Base-by-base conservation (phyloP, 2,113 vertebrate genomes). In the Thunnus maccoyii region DNA sequence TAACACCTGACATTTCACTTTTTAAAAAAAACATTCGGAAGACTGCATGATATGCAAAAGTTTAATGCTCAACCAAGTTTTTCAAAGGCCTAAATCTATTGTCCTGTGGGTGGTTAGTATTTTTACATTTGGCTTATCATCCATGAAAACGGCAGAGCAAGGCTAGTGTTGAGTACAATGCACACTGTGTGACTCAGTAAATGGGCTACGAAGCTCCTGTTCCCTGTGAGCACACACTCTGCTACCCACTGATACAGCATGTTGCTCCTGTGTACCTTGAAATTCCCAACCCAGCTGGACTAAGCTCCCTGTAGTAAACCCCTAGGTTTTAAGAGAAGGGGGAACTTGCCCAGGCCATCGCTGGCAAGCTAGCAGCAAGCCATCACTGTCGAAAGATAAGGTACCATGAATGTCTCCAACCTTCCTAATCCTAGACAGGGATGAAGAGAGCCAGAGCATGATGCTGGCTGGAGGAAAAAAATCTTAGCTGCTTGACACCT, bases 341-440 rank as follows among this genome's bases (percentile, higher is more conserved):
- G 70, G 56, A 12, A 72, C 76, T 79, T 47, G 61, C 73, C 77
- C 57, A 14, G 70, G 60, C 71, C 88, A 88, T 78, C 66, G 76
- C 69, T 78, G 72, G 71, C 62, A 80, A 76, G 77, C 86, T 67
- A 85, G 80, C 86, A 79, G 73, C 83, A 89, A 88, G 82, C 72
- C 87, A 86, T 91, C 91, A 80, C 88, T 70, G 84, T 78, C 52
- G 69, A 88, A 78, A 92, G 93, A 95, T 95, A 94, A 94, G 81
- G 78, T 80, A 76, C 76, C 88, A 83, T 91, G 83, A 90, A 91
- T 88, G 86, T 83, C 78, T 85, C 84, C 89, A 71, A 84, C 83
- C 80, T 75, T 81, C 76, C 89, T 95, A 95, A 95, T 95, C 94
- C 93, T 76, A 83, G 82, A 82, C 86, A 86, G 90, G 74, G 90